phyloP scores from a whole-genome alignment of 1,140 invertebrate genomes.

The Holcopasites calliopsidis region DNA sequence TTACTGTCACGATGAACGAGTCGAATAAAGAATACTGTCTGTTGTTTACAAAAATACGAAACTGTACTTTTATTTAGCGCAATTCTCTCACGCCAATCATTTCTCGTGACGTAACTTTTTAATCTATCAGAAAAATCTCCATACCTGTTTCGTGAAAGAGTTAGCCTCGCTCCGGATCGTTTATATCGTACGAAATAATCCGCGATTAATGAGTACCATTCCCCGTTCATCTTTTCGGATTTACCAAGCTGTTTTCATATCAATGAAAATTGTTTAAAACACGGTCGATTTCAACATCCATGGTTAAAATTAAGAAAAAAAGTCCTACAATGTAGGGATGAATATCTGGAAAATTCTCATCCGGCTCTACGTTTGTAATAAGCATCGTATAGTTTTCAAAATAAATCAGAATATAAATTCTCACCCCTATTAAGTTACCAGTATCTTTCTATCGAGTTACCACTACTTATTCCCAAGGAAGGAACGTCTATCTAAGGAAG shows the following conservation, averaged over 20 bases:
- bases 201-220: conserved; percentile 18
- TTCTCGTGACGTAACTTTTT: background rate
- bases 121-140: background rate
- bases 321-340: too few species aligned
- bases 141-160: background rate
- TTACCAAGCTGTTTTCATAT: background rate
- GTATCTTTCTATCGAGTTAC: too few species aligned
- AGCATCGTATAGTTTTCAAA: too few species aligned
- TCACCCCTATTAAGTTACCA: too few species aligned
- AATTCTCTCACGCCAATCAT: background rate
- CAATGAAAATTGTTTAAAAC: too few species aligned
- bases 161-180: background rate
- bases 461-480: too few species aligned
- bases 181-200: conserved; percentile 1
- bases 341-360: too few species aligned
- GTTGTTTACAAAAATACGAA: conserved; percentile 28
- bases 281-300: too few species aligned
- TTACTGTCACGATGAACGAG: conserved; percentile 1
- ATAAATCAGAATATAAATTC: too few species aligned
- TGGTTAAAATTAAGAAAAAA: too few species aligned
- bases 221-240: conserved; percentile 3
- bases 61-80: background rate
- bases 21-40: conserved; percentile 36
- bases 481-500: too few species aligned
- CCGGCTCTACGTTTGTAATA: too few species aligned